Evolutionary conservation across 2,797 vertebrate genomes (phyloP).

Genomic region (Pseudochaenichthys georgianus): DNA sequence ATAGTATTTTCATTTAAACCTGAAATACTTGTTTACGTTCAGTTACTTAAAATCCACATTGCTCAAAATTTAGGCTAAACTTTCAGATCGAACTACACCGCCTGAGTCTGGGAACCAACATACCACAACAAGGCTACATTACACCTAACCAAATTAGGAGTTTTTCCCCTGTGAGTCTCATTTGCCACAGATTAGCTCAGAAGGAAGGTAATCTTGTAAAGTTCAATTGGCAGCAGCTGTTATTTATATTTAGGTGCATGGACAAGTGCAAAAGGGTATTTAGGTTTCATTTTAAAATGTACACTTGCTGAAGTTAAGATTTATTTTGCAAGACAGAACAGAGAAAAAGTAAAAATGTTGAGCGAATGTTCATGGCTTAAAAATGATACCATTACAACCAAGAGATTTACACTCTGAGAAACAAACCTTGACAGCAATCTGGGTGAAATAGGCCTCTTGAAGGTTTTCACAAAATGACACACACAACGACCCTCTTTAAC

Average conservation of each 20-base stretch:
- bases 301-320: neutral
- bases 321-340: neutral
- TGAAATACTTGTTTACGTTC: slow-evolving; percentile 14
- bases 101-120: slow-evolving; percentile 22
- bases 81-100: slow-evolving; percentile 21
- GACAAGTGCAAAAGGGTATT: neutral
- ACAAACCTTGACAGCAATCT: neutral
- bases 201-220: slow-evolving; percentile 6
- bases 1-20: slow-evolving; percentile 25
- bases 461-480: slow-evolving; percentile 33
- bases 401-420: slow-evolving; percentile 1
- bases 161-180: slow-evolving; percentile 5
- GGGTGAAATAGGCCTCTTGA: slow-evolving; percentile 24
- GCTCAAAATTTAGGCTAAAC: slow-evolving; percentile 39
- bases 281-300: neutral
- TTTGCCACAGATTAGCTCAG: slow-evolving; percentile 19
- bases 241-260: slow-evolving; percentile 3
- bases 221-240: slow-evolving; percentile 15
- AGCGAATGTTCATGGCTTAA: neutral
- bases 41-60: slow-evolving; percentile 20
- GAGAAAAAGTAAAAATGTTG: neutral
- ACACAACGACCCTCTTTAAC: slow-evolving; percentile 17
- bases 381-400: slow-evolving; percentile 9
- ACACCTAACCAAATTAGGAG: slow-evolving; percentile 16
- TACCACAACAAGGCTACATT: slow-evolving; percentile 24